These are phyloP conservation scores for Denticeps clupeoides DNA, from an alignment of 2,797 vertebrate genomes.

Conservation along the genomic window DNA sequence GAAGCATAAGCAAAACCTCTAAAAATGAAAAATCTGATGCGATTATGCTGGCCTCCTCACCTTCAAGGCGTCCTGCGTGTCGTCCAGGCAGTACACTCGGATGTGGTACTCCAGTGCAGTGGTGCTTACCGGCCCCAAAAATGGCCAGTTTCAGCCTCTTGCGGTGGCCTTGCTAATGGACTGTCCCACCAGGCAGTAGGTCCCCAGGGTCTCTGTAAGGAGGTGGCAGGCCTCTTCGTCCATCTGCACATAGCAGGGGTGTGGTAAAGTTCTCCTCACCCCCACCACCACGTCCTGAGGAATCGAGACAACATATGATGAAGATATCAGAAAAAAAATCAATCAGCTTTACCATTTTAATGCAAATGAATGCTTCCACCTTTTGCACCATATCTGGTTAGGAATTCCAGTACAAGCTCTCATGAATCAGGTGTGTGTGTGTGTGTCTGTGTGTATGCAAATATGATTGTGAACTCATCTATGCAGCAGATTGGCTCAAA, in stretches of 20 bases:
- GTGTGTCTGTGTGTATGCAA: neutral
- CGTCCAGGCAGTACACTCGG: constrained; percentile 91
- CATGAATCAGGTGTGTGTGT: too few relatives aligned
- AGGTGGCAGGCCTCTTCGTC: constrained; percentile 95
- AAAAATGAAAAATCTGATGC: too few relatives aligned
- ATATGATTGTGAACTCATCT: too few relatives aligned
- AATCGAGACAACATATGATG: too few relatives aligned
- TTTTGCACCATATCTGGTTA: too few relatives aligned
- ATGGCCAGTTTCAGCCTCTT: constrained; percentile 86
- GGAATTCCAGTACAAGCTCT: too few relatives aligned
- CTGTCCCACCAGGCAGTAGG: constrained; percentile 82
- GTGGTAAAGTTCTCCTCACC: constrained; percentile 96
- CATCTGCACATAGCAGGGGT: constrained; percentile 90
- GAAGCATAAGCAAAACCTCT: too few relatives aligned
- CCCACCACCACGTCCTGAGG: constrained; percentile 88
- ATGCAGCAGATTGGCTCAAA: too few relatives aligned
- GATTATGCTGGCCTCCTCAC: constrained; percentile 50
- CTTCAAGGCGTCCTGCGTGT: constrained; percentile 90
- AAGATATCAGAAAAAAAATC: too few relatives aligned
- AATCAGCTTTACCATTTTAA: too few relatives aligned
- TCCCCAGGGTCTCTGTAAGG: constrained; percentile 88
- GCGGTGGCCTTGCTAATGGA: constrained; percentile 77
- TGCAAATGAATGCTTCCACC: too few relatives aligned
- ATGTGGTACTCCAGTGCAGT: constrained; percentile 86
- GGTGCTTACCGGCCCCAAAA: constrained; percentile 86